Percentiles rank a stretch among this genome's conserved stretches.
These are phyloP conservation scores for Microtus richardsoni DNA, from an alignment of 2,113 vertebrate genomes.

Conservation along the genomic window DNA sequence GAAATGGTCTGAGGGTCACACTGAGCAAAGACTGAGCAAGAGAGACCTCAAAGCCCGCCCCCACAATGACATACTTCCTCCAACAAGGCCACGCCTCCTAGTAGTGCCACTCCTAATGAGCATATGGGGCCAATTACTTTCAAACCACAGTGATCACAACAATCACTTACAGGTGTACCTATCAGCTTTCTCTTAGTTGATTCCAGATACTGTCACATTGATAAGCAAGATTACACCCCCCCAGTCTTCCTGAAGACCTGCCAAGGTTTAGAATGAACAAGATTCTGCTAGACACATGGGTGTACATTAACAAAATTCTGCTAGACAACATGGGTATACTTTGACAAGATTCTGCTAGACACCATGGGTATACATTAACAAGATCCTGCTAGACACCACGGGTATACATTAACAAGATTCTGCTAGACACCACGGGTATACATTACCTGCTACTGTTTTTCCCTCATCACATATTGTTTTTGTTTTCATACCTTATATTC, in stretches of 20 bases:
- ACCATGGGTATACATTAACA: background rate
- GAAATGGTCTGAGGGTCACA: background rate
- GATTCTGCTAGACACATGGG: background rate
- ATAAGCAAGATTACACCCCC: background rate
- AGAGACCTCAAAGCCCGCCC: background rate
- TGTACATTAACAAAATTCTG: background rate
- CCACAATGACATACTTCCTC: background rate
- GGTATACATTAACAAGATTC: background rate
- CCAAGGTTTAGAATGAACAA: slow-evolving; percentile 56
- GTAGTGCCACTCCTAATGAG: too few species aligned
- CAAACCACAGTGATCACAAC: background rate
- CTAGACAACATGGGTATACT: background rate
- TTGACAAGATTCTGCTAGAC: background rate
- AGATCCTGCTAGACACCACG: background rate
- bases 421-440: background rate
- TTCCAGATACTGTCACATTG: background rate
- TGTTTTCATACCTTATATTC: background rate
- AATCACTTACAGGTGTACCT: background rate
- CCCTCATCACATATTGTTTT: background rate
- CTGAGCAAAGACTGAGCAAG: background rate
- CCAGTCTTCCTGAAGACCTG: slow-evolving; percentile 57
- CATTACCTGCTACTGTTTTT: background rate
- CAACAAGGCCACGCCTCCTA: background rate
- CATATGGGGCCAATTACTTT: background rate
- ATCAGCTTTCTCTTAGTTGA: background rate